Conservation (phyloP, 2,888 invertebrate species). For the Apodemia zela region DNA sequence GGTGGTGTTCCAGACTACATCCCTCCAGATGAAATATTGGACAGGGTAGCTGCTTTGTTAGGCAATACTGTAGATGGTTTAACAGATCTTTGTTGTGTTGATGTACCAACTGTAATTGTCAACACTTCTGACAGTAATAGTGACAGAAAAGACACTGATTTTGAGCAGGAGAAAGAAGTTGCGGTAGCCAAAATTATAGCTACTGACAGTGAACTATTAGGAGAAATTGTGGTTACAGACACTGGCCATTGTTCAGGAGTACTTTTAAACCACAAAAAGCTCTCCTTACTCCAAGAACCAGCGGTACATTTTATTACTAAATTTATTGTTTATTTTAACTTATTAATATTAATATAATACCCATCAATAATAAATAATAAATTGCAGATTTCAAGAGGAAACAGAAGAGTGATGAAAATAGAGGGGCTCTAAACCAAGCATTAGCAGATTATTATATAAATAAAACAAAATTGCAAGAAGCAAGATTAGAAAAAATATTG, state of each 20-base stretch:
- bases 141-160: neutral
- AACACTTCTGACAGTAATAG: neutral
- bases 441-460: neutral
- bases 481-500: neutral
- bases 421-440: neutral
- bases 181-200: too few species aligned
- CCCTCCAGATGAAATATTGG: conserved; percentile 18
- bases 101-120: neutral
- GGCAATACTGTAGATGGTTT: neutral
- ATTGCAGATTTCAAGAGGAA: neutral
- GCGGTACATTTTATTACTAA: too few species aligned
- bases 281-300: too few species aligned
- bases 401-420: neutral
- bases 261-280: too few species aligned
- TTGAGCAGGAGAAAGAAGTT: too few species aligned
- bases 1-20: conserved; percentile 15
- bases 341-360: too few species aligned
- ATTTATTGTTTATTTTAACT: too few species aligned
- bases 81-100: conserved; percentile 4
- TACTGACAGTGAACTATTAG: too few species aligned
- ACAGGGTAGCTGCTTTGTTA: conserved; percentile 15
- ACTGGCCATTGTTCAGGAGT: too few species aligned
- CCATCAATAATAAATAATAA: neutral
- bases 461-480: neutral
- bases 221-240: too few species aligned